Percentiles rank a stretch among this genome's conserved stretches.
These are phyloP conservation scores for Cryptocephalus primarius DNA, from an alignment of 2,888 invertebrate species.

Conservation along the genomic window DNA sequence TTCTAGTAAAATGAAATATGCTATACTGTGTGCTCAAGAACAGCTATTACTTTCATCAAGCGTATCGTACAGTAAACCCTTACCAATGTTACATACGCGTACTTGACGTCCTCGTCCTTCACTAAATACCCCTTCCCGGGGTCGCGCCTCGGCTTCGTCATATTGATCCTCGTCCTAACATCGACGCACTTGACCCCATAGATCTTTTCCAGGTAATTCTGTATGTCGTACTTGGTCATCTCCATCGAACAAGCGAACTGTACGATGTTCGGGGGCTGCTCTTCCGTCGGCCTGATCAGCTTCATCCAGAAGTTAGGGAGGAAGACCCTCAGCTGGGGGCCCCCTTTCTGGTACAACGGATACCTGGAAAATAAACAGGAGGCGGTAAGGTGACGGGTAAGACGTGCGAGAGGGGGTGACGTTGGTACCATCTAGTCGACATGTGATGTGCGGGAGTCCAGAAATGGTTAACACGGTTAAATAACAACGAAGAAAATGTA, in stretches of 20 bases:
- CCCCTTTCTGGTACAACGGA: constrained; percentile 81
- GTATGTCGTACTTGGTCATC: constrained; percentile 86
- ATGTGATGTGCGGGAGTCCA: too few species aligned
- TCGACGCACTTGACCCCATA: constrained; percentile 74
- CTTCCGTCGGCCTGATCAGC: constrained; percentile 56
- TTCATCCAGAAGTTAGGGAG: constrained; percentile 98
- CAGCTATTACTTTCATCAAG: constrained; percentile 3
- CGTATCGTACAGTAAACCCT: constrained; percentile 24
- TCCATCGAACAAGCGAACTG: constrained; percentile 85
- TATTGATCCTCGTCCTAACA: constrained; percentile 62
- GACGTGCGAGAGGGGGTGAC: too few species aligned
- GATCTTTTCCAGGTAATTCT: constrained; percentile 91
- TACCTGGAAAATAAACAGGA: constrained; percentile 4
- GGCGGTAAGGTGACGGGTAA: too few species aligned
- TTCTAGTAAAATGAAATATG: neutral
- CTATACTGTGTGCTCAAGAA: too few species aligned
- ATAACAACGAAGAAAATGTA: too few species aligned
- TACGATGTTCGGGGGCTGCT: constrained; percentile 69
- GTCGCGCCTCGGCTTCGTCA: constrained; percentile 57
- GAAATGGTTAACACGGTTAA: too few species aligned
- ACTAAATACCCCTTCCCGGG: constrained; percentile 51
- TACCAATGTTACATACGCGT: constrained; percentile 71
- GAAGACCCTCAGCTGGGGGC: constrained; percentile 87
- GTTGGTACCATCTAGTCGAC: too few species aligned
- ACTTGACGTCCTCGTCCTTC: constrained; percentile 75